Conservation (phyloP, 2,797 vertebrate species). For the Toxotes lorentzi region DNA sequence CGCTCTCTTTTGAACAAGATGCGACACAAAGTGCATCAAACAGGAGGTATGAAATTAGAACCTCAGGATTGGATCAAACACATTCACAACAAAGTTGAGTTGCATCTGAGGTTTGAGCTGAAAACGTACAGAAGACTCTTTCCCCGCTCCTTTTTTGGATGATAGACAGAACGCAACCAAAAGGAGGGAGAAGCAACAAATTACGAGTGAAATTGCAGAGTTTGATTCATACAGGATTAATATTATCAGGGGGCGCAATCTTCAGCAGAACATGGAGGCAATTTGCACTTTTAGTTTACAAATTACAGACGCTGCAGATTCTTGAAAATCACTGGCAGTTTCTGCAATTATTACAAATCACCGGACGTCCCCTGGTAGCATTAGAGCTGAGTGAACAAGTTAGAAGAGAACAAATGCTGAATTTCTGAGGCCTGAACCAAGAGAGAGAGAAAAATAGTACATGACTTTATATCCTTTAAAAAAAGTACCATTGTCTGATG, state of each 20-base stretch:
- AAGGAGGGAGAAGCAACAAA: conserved; percentile 6
- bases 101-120: conserved; percentile 1
- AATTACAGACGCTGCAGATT: conserved; percentile 48
- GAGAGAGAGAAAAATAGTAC: no score
- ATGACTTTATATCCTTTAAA: neutral
- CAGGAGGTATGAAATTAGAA: neutral
- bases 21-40: neutral
- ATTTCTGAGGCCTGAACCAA: neutral
- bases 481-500: neutral
- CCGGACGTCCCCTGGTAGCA: neutral
- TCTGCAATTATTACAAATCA: conserved; percentile 51
- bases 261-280: conserved; percentile 13
- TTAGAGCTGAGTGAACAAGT: conserved; percentile 20
- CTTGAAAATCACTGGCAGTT: conserved; percentile 47
- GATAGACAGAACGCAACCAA: neutral
- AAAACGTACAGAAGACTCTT: neutral
- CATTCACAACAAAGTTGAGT: neutral
- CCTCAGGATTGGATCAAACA: conserved; percentile 9
- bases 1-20: neutral
- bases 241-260: conserved; percentile 5
- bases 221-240: conserved; percentile 41
- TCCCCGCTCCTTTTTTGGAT: neutral
- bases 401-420: conserved; percentile 7
- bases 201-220: conserved; percentile 29
- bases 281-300: conserved; percentile 43